Base-by-base conservation (phyloP, 2,888 invertebrate species). In the Pediacus dermestoides region DNA sequence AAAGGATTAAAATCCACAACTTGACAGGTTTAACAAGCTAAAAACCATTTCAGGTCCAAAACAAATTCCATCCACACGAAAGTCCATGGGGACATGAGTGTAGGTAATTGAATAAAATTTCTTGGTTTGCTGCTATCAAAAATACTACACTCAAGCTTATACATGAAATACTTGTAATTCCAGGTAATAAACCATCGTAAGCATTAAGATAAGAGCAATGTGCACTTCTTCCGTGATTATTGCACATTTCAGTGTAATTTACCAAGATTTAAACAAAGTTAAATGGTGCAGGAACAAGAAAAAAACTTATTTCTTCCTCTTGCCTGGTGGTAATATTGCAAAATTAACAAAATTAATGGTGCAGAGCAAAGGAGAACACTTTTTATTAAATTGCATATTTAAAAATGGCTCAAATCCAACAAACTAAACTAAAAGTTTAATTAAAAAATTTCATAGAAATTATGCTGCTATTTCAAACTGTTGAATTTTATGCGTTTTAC, bases 281-380 rank as follows among this genome's bases (percentile, higher is more conserved):
- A 56, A 61, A 61, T 60, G 60, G 57, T 37, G 52, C 46, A 55
- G 46, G 42, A 52, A 53, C 42, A 50, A 47, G 50, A 28, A 57
- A 61, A 57, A 56, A 56, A 49, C 39, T 50, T 47, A 54, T 52
- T 51, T 37, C 48, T 44, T 48, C 44, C 49, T 39, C 48, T 47
- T 46, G 43, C n/a, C n/a, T n/a, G n/a, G n/a, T n/a, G n/a, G n/a
- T n/a, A n/a, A n/a, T 47, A 53, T 53, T 48, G 51, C 43, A 51
- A 54, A 57, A 57, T 59, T 61, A 61, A 57, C 52, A 42, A 48
- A 58, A 57, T 62, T 62, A 63, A 63, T 62, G 64, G 60, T 50
- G 56, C 54, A 48, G 35, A 42, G n/a, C 43, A 35, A 42, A 14
- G 15, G n/a, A 11, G n/a, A 2, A 13, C 41, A 41, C 39, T 52